Percentiles rank a stretch among this genome's conserved stretches.
Evolutionary conservation across 2,797 vertebrate genomes (phyloP).

Genomic region (Loriculus beryllinus): DNA sequence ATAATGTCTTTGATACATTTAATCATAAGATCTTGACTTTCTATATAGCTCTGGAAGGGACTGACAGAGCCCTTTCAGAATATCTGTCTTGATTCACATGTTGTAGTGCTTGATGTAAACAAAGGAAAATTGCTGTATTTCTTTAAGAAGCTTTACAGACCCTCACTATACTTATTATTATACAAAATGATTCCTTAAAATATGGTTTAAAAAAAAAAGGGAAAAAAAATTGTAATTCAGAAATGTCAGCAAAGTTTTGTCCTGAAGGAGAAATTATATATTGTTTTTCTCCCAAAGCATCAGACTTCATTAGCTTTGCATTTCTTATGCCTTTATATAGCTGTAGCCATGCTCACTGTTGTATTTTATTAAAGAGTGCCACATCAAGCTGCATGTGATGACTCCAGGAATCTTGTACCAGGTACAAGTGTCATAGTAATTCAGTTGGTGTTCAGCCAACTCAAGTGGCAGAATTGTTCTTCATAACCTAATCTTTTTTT

Average conservation of each 20-base stretch:
- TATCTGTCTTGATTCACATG: not conserved
- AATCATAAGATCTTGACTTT: not conserved
- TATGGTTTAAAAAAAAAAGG: not conserved
- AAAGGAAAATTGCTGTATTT: not conserved
- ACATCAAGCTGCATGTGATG: not conserved
- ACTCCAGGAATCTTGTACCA: not conserved
- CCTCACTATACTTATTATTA: not conserved
- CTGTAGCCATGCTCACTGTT: not conserved
- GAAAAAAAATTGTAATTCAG: not conserved
- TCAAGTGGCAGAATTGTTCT: not conserved
- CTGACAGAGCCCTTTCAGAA: not conserved
- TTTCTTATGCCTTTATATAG: not conserved
- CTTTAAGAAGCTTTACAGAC: not conserved
- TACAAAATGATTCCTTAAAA: not conserved
- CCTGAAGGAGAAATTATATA: not conserved
- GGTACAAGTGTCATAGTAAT: not conserved
- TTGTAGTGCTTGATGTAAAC: not conserved
- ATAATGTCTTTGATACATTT: not conserved
- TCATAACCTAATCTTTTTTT: not conserved
- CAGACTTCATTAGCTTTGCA: accelerated
- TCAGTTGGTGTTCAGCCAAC: not conserved
- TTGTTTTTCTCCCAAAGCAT: not conserved
- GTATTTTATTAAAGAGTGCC: not conserved
- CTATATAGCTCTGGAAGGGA: not conserved
- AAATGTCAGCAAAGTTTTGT: not conserved